phyloP scores from a whole-genome alignment of 1,140 invertebrate genomes.

The Mamestra configurata region DNA sequence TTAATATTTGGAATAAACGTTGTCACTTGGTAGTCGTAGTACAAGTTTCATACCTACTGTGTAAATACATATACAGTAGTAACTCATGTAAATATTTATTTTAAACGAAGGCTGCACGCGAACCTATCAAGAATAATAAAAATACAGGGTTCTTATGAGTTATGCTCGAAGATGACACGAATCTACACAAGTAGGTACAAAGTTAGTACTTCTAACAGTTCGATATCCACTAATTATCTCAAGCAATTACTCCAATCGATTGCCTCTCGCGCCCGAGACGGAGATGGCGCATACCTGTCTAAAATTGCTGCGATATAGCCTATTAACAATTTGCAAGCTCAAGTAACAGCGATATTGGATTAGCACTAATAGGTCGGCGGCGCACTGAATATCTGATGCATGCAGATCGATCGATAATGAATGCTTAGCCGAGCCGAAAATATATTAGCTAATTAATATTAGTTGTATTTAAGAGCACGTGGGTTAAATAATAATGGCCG shows the following conservation, averaged over 20 bases:
- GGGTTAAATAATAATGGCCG: too few species aligned
- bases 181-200: too few species aligned
- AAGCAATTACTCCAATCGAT: conserved; percentile 6
- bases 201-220: neutral
- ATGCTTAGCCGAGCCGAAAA: neutral
- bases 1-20: too few species aligned
- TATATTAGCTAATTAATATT: neutral
- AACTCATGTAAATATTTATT: too few species aligned
- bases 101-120: too few species aligned
- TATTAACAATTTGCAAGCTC: conserved; percentile 42
- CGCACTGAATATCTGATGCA: neutral
- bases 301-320: conserved; percentile 30
- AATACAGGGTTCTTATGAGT: too few species aligned
- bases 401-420: conserved; percentile 3
- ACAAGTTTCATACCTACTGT: too few species aligned
- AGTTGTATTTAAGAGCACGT: too few species aligned
- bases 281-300: conserved; percentile 13
- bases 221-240: neutral
- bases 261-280: neutral
- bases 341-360: conserved; percentile 39
- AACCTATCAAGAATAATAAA: too few species aligned
- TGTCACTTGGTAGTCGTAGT: too few species aligned
- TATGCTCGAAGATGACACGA: too few species aligned
- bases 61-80: too few species aligned
- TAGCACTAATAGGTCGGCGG: conserved; percentile 23